Conservation (phyloP, 2,797 vertebrate species). For the Lithobates sylvaticus region DNA sequence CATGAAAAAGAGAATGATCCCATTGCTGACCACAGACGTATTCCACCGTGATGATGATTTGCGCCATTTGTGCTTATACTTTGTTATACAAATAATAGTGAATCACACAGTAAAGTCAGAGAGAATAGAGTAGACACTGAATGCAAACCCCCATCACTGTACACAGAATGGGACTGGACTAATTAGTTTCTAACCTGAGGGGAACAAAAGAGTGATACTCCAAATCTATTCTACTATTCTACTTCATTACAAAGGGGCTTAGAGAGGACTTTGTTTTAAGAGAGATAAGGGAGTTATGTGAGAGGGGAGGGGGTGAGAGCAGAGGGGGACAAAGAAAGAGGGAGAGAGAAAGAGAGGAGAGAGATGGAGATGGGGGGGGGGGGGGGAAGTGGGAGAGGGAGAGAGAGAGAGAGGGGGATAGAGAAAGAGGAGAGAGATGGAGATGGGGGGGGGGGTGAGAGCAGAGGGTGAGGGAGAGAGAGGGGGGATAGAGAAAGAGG, state of each 20-base stretch:
- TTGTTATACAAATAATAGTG: too few relatives aligned
- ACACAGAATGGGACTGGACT: neutral
- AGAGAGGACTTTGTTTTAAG: neutral
- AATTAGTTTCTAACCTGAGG: neutral
- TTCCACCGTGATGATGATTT: too few relatives aligned
- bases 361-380: neutral
- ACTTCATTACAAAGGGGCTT: neutral
- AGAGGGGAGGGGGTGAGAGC: neutral
- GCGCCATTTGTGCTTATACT: too few relatives aligned
- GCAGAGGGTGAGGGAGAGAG: neutral
- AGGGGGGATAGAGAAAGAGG: neutral
- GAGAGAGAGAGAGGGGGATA: too few relatives aligned
- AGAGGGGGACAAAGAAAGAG: too few relatives aligned
- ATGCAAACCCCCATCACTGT: too few relatives aligned
- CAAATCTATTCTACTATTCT: neutral
- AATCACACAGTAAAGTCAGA: too few relatives aligned
- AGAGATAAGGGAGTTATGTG: constrained; percentile 39
- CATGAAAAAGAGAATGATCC: too few relatives aligned
- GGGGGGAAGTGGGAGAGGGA: neutral
- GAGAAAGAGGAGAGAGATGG: constrained; percentile 3
- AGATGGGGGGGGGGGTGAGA: neutral
- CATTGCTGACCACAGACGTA: too few relatives aligned
- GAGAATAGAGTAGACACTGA: too few relatives aligned
- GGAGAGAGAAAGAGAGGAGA: too few relatives aligned
- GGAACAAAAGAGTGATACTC: constrained; percentile 10